Percentiles rank a stretch among this genome's conserved stretches.
These are phyloP conservation scores for Neoascia interrupta DNA, from an alignment of 2,888 invertebrate genomes.

Conservation along the genomic window DNA sequence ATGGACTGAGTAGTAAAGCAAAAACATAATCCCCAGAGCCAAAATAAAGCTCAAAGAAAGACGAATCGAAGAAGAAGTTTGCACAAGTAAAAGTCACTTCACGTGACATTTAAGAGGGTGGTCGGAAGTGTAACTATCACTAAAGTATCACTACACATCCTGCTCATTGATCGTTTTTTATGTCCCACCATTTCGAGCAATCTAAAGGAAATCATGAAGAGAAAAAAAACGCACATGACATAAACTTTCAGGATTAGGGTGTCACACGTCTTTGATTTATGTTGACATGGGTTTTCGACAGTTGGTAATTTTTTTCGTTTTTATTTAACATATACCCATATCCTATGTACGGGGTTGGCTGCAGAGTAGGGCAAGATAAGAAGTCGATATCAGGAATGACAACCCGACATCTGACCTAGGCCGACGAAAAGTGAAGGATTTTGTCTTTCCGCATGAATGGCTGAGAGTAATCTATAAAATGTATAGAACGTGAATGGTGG, in stretches of 20 bases:
- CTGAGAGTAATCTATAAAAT: slow-evolving; percentile 47
- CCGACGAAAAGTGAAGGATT: slow-evolving; percentile 52
- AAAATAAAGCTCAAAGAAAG: slow-evolving; percentile 31
- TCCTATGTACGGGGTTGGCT: slow-evolving; percentile 1
- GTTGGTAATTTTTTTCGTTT: slow-evolving; percentile 43
- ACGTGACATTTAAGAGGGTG: slow-evolving; percentile 60
- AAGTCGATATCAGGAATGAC: slow-evolving; percentile 50
- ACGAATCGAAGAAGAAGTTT: slow-evolving; percentile 56
- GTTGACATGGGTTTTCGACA: slow-evolving; percentile 69
- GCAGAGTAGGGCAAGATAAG: slow-evolving; percentile 48
- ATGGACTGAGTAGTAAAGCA: no score
- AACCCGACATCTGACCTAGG: slow-evolving; percentile 55
- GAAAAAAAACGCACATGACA: slow-evolving; percentile 41
- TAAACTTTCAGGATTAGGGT: slow-evolving; percentile 69
- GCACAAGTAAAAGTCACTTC: slow-evolving; percentile 64
- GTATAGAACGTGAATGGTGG: slow-evolving; percentile 31
- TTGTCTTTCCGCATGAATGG: slow-evolving; percentile 55
- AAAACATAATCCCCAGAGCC: slow-evolving; percentile 31
- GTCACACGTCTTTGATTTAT: slow-evolving; percentile 69
- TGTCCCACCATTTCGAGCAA: slow-evolving; percentile 67
- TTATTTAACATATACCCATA: slow-evolving; percentile 24
- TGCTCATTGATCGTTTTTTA: slow-evolving; percentile 64
- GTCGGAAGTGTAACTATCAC: slow-evolving; percentile 54
- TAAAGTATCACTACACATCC: slow-evolving; percentile 57
- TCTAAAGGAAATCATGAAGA: slow-evolving; percentile 56